Evolutionary conservation across 1,140 invertebrate species (phyloP), one percentile per base, ranked within the genome.

Genomic region (Listronotus bonariensis): DNA sequence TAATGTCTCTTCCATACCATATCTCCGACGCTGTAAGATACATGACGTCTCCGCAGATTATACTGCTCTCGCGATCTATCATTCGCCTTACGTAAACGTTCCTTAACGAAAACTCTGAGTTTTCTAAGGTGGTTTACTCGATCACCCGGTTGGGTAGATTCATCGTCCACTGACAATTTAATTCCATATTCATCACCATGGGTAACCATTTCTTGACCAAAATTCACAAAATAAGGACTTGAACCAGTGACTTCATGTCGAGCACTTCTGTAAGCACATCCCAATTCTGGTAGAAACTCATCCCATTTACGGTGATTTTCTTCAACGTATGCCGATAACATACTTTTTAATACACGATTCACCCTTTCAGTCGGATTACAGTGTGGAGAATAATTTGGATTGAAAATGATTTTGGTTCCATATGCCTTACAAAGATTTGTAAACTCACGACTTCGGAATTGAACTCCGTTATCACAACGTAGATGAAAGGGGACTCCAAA

Each of bases 231-330:
- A 41, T 65, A 69, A 3, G 75, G 77, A n/a, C 75, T 71, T 32
- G 62, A 68, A 15, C 65, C 52, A 0, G 75, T 78, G 0, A 63
- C 57, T 45, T 76, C 74, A 60, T 76, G 68, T 0, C 61, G 59
- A 0, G 72, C 63, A 10, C 76, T 76, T 46, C 76, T 62, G 3
- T 72, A 54, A 8, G 76, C 77, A 40, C 70, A 72, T 0, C 60
- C 64, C 18, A 76, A n/a, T n/a, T 54, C 10, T 68, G 32, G 40
- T 5, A 78, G 53, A 58, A 74, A 15, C 45, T 66, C 52, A 61
- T 76, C 74, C 78, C 77, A 79, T 9, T 54, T 52, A 0, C 66
- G 40, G 42, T 79, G 77, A 52, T 74, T 72, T 4, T 76, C 69
- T 5, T 69, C 14, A 2, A 75, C 61, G 61, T 74, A 79, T 3